Conservation (phyloP, 2,113 vertebrate species). For the Aix galericulata region DNA sequence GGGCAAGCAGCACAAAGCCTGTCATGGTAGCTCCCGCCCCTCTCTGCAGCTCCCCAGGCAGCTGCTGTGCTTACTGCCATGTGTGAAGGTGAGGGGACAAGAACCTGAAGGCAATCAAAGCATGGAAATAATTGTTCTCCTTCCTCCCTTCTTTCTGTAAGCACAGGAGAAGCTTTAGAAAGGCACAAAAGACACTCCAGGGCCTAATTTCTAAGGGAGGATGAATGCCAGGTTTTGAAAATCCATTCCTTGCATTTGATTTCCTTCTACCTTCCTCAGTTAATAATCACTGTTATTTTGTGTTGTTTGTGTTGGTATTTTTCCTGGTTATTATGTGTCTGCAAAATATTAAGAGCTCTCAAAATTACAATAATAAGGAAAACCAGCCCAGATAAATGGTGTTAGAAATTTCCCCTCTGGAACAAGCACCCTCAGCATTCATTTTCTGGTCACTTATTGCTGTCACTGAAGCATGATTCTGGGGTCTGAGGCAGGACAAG, state of each 20-base stretch:
- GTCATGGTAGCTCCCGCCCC: background rate
- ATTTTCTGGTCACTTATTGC: background rate
- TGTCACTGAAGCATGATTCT: background rate
- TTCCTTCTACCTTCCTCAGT: constrained; percentile 18
- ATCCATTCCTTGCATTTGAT: background rate
- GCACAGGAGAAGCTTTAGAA: background rate
- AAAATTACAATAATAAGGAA: constrained; percentile 25
- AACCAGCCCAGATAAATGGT: background rate
- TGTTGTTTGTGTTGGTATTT: background rate
- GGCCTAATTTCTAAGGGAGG: constrained; percentile 10
- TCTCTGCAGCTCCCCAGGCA: background rate
- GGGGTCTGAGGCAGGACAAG: background rate
- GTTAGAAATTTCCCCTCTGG: background rate
- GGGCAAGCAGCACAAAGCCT: constrained; percentile 16
- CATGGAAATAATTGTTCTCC: background rate
- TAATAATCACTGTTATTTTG: constrained; percentile 30
- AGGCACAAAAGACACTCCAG: background rate
- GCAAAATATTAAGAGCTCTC: constrained; percentile 35
- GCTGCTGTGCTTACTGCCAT: background rate
- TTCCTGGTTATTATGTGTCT: constrained; percentile 12
- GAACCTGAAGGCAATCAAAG: background rate
- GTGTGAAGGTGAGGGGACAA: background rate
- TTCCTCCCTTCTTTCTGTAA: background rate
- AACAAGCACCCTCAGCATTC: background rate
- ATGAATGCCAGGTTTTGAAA: background rate